Evolutionary conservation across 1,140 invertebrate genomes (phyloP).

Genomic region (Papilio glaucus): DNA sequence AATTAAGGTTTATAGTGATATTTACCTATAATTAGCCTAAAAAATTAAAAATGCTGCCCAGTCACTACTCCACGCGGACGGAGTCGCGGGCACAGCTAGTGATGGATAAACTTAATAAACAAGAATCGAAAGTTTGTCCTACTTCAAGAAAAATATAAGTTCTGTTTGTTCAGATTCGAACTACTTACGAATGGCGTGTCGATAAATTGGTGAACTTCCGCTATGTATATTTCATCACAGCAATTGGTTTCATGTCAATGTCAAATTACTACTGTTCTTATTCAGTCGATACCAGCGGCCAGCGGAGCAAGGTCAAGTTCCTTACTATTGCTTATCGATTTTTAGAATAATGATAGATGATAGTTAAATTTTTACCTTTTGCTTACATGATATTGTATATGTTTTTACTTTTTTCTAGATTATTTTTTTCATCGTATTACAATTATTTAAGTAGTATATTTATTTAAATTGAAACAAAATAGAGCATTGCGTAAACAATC

Average conservation of each 20-base stretch:
- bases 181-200: neutral
- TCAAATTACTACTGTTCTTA: constrained; percentile 16
- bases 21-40: too few relatives aligned
- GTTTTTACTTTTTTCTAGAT: too few relatives aligned
- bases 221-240: constrained; percentile 22
- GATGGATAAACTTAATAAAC: too few relatives aligned
- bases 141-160: neutral
- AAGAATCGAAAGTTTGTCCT: neutral
- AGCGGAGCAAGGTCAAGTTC: constrained; percentile 16
- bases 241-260: constrained; percentile 30
- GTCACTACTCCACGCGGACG: too few relatives aligned
- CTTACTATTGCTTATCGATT: neutral
- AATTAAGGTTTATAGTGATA: too few relatives aligned
- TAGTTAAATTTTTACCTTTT: neutral
- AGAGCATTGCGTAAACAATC: too few relatives aligned
- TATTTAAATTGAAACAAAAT: too few relatives aligned
- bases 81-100: too few relatives aligned
- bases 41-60: too few relatives aligned
- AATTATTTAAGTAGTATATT: too few relatives aligned
- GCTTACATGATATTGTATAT: too few relatives aligned
- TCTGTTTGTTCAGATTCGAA: neutral
- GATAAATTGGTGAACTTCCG: constrained; percentile 25
- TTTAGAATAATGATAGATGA: neutral
- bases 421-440: too few relatives aligned
- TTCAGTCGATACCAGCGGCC: constrained; percentile 19